Evolutionary conservation across 1,140 invertebrate genomes (phyloP), one percentile per base, ranked within the genome.

Genomic region (Triops cancriformis): DNA sequence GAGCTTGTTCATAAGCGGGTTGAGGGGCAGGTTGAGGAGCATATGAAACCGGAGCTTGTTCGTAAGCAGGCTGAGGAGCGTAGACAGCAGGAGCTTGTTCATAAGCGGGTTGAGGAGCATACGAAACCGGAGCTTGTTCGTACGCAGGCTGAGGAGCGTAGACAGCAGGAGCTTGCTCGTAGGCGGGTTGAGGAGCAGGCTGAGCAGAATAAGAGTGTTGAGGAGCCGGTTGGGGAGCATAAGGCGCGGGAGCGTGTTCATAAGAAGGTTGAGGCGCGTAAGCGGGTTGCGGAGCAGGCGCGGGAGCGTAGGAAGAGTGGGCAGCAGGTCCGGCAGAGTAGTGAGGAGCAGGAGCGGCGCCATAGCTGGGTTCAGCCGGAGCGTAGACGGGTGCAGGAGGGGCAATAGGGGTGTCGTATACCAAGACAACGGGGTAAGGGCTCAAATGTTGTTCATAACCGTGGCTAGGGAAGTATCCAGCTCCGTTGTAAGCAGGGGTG

Each of bases 401-500:
- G 23, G 64, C 45, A 37, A 31, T 31, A 18, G 42, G 73, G 31
- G 31, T 43, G 72, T 73, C 9, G 78, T 79, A 79, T 7, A 79
- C 78, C 37, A 79, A 42, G 45, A 42, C 73, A 72, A 79, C 75
- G 28, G 78, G 78, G 72, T 79, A 79, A 10, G 75, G 74, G 42
- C 76, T 28, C 9, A 76, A 73, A 0, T n/a, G 37, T 0, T 79
- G 72, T 41, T 79, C 78, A 72, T 79, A 79, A 14, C 78, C 78
- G 75, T 79, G 72, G 37, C 64, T 76, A 27, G 78, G 78, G 76
- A 77, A 79, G 64, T 75, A 76, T 31, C 51, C 76, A 45, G 73
- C 77, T 42, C 51, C 51, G 18, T 64, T 64, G 51, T 64, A 64
- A n/a, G 75, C 75, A 12, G 75, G 75, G 28, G 26, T 43, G 9